Evolutionary conservation across 2,113 vertebrate genomes (phyloP).

Genomic region (Mystacornis crossleyi): DNA sequence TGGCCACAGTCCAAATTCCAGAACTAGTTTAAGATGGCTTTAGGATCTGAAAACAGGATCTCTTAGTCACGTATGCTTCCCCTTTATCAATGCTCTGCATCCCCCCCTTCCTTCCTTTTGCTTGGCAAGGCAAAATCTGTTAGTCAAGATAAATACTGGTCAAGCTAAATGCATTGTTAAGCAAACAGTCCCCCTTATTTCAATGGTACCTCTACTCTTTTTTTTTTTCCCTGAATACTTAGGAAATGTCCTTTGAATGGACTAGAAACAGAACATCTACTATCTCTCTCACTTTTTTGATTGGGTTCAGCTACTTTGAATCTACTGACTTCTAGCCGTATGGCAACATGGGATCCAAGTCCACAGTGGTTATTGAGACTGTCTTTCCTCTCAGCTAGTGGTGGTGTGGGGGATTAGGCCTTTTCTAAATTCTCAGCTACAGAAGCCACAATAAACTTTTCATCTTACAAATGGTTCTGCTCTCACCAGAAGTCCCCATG

Average conservation of each 20-base stretch:
- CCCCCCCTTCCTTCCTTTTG: too few relatives aligned
- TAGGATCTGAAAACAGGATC: too few relatives aligned
- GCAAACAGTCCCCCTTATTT: too few relatives aligned
- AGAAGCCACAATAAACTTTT: not conserved
- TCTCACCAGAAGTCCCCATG: not conserved
- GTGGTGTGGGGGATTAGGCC: not conserved
- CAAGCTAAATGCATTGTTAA: too few relatives aligned
- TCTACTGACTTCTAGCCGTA: not conserved
- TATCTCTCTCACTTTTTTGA: not conserved
- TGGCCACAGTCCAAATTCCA: too few relatives aligned
- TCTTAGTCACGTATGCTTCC: too few relatives aligned
- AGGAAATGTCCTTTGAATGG: not conserved
- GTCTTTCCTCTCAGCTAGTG: not conserved
- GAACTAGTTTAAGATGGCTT: too few relatives aligned
- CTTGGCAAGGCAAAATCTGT: too few relatives aligned
- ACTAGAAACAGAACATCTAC: not conserved
- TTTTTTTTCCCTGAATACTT: not conserved
- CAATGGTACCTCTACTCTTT: not conserved
- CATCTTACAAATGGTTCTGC: not conserved
- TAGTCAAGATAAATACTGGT: too few relatives aligned
- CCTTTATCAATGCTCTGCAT: too few relatives aligned
- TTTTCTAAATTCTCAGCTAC: not conserved
- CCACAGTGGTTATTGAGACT: not conserved
- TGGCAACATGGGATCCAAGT: not conserved
- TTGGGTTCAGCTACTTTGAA: not conserved